phyloP scores from a whole-genome alignment of 2,888 invertebrate genomes.

The Agelastica alni region DNA sequence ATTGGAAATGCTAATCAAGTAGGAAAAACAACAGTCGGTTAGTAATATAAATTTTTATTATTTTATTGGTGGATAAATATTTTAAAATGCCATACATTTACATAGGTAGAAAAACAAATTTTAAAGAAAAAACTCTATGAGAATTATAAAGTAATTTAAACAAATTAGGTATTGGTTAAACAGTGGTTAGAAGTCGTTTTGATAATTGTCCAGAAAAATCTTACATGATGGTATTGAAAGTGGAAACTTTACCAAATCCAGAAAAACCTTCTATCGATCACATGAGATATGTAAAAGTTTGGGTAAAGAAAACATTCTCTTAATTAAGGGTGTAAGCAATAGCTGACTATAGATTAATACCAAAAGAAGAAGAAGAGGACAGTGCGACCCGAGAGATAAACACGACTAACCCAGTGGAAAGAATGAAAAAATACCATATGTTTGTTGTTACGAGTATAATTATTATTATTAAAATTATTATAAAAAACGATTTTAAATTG shows the following conservation, averaged over 20 bases:
- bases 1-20: slow-evolving; percentile 40
- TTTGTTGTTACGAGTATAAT: too few species aligned
- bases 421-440: too few species aligned
- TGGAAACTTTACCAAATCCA: slow-evolving; percentile 71
- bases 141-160: slow-evolving; percentile 86
- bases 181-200: slow-evolving; percentile 72
- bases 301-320: slow-evolving; percentile 73
- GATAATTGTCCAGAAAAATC: slow-evolving; percentile 80
- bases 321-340: slow-evolving; percentile 70
- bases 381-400: too few species aligned
- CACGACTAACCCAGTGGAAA: too few species aligned
- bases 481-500: too few species aligned
- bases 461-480: too few species aligned
- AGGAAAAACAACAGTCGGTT: slow-evolving; percentile 40
- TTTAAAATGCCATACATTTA: slow-evolving; percentile 71
- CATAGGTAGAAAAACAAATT: slow-evolving; percentile 74
- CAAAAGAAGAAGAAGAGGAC: slow-evolving; percentile 77
- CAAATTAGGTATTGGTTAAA: slow-evolving; percentile 84
- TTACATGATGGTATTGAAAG: slow-evolving; percentile 80
- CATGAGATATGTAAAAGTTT: slow-evolving; percentile 69
- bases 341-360: slow-evolving; percentile 78
- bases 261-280: slow-evolving; percentile 53
- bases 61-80: slow-evolving; percentile 9
- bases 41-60: too few species aligned
- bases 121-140: slow-evolving; percentile 84